phyloP scores from a whole-genome alignment of 2,888 invertebrate species.

The Masnerella sp. region DNA sequence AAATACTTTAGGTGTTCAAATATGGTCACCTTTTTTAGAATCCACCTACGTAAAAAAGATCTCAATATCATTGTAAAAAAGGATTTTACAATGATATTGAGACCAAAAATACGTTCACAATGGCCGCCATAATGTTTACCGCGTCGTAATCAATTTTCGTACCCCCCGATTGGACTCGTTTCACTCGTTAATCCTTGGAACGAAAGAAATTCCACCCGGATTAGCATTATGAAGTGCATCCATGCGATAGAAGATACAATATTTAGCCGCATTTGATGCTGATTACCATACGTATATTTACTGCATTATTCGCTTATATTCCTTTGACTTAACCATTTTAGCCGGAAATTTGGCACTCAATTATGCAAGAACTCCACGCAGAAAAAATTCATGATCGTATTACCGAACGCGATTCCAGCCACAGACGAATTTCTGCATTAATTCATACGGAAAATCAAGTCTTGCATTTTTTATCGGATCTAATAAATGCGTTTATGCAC shows the following conservation, averaged over 20 bases:
- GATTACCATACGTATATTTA: slow-evolving; percentile 19
- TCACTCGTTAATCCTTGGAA: too few species aligned
- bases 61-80: too few species aligned
- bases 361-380: slow-evolving; percentile 2
- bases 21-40: too few species aligned
- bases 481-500: too few species aligned
- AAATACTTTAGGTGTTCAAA: too few species aligned
- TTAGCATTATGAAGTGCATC: slow-evolving; percentile 7
- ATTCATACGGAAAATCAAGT: background rate
- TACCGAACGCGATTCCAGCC: background rate
- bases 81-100: too few species aligned
- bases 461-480: too few species aligned
- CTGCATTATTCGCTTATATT: slow-evolving; percentile 10
- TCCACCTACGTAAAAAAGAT: too few species aligned
- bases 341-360: background rate
- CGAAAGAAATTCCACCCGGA: slow-evolving; percentile 1
- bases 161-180: too few species aligned
- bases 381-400: background rate
- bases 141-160: too few species aligned
- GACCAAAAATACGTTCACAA: too few species aligned
- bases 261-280: slow-evolving; percentile 6
- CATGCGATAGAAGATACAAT: slow-evolving; percentile 1
- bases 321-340: slow-evolving; percentile 8
- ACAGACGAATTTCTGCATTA: background rate
- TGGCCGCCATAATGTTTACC: too few species aligned